Conservation (phyloP, 2,888 invertebrate genomes). For the Drosophila mercatorum region DNA sequence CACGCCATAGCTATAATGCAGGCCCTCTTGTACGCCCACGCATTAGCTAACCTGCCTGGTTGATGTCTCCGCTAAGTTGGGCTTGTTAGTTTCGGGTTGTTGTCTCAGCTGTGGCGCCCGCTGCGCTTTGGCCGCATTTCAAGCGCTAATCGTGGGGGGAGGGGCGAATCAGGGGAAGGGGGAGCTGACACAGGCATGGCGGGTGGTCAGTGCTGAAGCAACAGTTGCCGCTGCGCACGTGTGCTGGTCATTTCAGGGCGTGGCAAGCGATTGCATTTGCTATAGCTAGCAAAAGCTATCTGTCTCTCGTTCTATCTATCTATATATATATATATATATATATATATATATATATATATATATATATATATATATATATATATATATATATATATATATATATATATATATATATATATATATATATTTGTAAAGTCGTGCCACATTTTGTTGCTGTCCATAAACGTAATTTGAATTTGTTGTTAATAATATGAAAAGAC, state of each 20-base stretch:
- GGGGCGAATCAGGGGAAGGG: not conserved
- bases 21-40: constrained; percentile 28
- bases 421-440: constrained; percentile 29
- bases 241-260: constrained; percentile 16
- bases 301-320: not conserved
- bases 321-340: constrained; percentile 7
- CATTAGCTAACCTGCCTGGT: constrained; percentile 41
- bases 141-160: not conserved
- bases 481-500: constrained; percentile 46
- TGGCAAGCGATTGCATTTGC: constrained; percentile 1
- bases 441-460: constrained; percentile 31
- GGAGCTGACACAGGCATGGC: not conserved
- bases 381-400: not conserved
- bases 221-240: constrained; percentile 11
- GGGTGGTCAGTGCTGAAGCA: constrained; percentile 12
- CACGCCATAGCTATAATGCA: constrained; percentile 24
- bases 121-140: constrained; percentile 50
- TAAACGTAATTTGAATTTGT: constrained; percentile 34
- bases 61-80: constrained; percentile 38
- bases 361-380: not conserved
- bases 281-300: constrained; percentile 14
- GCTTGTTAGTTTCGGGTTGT: constrained; percentile 27
- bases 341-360: constrained; percentile 8
- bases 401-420: constrained; percentile 1
- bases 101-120: constrained; percentile 30